These are phyloP conservation scores for Oasisia sp. DNA, from an alignment of 2,888 invertebrate genomes.

Conservation along the genomic window DNA sequence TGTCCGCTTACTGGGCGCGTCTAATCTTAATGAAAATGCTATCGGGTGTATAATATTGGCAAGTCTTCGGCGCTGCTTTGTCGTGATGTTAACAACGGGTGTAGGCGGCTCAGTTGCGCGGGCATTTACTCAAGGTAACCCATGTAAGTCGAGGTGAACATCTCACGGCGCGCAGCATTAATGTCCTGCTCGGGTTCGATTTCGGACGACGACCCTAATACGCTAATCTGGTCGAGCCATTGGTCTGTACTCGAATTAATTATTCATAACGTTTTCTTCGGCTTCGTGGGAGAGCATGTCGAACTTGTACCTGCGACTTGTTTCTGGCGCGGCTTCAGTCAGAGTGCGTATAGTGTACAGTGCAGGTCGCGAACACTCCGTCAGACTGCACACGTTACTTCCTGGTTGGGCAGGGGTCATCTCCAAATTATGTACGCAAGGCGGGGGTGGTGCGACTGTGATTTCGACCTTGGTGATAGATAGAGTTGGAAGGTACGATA, in stretches of 20 bases:
- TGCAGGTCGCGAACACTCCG: not conserved
- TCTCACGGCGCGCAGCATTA: not conserved
- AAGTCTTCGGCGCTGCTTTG: not conserved
- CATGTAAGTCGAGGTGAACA: not conserved
- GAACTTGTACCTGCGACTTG: not conserved
- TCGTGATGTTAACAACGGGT: not conserved
- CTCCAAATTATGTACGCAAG: no score
- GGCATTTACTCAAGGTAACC: not conserved
- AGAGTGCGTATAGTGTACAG: not conserved
- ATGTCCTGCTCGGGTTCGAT: not conserved
- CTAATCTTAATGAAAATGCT: not conserved
- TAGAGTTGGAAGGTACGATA: no score
- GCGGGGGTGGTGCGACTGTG: no score
- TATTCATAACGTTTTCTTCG: not conserved
- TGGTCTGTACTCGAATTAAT: not conserved
- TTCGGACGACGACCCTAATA: not conserved
- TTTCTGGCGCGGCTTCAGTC: no score
- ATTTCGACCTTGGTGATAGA: no score
- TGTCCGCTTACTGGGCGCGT: not conserved
- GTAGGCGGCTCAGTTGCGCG: not conserved
- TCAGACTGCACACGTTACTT: not conserved
- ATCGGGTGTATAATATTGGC: not conserved
- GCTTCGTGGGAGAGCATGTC: not conserved
- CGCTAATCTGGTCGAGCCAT: not conserved
- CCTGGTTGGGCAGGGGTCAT: no score